These are phyloP conservation scores for Phoeniculus purpureus DNA, from an alignment of 2,797 vertebrate species.

Conservation along the genomic window DNA sequence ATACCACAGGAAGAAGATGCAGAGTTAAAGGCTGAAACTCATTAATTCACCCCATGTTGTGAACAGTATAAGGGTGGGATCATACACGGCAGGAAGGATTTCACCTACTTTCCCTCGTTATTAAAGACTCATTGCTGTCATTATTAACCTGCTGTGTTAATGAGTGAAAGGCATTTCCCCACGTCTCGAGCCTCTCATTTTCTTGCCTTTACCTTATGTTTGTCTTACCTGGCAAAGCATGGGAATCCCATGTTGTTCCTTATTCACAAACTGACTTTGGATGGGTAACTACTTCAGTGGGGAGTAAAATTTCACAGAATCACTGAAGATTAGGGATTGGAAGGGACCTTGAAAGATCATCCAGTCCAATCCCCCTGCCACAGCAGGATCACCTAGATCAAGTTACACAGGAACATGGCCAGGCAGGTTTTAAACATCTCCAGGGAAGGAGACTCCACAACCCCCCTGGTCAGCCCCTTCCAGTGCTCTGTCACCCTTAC, in stretches of 20 bases:
- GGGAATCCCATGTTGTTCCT: background rate
- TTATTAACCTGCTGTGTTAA: background rate
- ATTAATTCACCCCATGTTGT: background rate
- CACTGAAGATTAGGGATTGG: no score
- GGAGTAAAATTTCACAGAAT: no score
- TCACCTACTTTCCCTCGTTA: background rate
- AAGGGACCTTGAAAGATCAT: no score
- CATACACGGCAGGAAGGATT: background rate
- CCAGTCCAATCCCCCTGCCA: no score
- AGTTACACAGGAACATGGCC: no score
- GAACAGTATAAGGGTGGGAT: background rate
- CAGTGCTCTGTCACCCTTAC: no score
- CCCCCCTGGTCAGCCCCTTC: no score
- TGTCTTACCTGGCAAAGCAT: background rate
- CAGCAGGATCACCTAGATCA: no score
- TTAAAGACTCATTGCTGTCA: constrained; percentile 1
- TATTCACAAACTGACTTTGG: background rate
- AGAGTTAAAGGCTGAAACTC: background rate
- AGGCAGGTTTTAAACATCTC: no score
- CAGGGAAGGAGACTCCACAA: no score
- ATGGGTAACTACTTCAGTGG: background rate
- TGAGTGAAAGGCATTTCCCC: background rate
- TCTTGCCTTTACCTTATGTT: background rate
- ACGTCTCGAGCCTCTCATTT: background rate
- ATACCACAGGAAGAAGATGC: background rate